Evolutionary conservation across 2,797 vertebrate genomes (phyloP).

Genomic region (Choloepus didactylus): DNA sequence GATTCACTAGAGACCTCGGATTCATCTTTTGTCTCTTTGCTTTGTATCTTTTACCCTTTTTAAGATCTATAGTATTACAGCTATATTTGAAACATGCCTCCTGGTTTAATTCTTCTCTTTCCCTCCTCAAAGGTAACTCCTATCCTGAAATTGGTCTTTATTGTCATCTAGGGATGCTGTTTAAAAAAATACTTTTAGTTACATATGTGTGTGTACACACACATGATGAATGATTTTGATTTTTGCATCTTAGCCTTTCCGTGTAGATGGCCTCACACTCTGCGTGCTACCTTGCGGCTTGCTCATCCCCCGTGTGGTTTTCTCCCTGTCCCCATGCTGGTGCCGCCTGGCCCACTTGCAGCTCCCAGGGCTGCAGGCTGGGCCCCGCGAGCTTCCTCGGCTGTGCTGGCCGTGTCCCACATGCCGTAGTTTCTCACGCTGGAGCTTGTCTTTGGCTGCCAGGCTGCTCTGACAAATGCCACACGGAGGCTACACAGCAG

Average conservation of each 20-base stretch:
- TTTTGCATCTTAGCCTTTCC: too few species aligned
- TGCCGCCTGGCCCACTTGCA: accelerated
- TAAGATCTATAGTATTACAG: neutral
- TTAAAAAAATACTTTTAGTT: neutral
- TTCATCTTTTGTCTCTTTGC: neutral
- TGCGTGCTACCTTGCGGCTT: accelerated
- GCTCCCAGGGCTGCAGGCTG: accelerated
- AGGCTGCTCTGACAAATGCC: too few species aligned
- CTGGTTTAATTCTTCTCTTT: neutral
- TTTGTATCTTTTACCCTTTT: neutral
- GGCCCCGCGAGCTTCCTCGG: too few species aligned
- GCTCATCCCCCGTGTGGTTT: neutral
- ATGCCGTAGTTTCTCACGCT: too few species aligned
- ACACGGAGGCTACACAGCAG: too few species aligned
- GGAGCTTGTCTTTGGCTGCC: too few species aligned
- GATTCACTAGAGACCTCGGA: neutral
- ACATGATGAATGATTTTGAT: accelerated
- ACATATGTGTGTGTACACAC: too few species aligned
- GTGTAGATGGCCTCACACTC: accelerated
- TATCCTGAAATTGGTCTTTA: neutral
- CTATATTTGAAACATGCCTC: neutral
- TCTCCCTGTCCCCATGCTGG: accelerated
- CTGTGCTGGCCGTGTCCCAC: too few species aligned
- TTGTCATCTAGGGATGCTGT: neutral
- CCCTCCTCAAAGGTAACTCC: too few species aligned